Evolutionary conservation across 2,888 invertebrate species (phyloP).

Genomic region (Strigamia maritima): DNA sequence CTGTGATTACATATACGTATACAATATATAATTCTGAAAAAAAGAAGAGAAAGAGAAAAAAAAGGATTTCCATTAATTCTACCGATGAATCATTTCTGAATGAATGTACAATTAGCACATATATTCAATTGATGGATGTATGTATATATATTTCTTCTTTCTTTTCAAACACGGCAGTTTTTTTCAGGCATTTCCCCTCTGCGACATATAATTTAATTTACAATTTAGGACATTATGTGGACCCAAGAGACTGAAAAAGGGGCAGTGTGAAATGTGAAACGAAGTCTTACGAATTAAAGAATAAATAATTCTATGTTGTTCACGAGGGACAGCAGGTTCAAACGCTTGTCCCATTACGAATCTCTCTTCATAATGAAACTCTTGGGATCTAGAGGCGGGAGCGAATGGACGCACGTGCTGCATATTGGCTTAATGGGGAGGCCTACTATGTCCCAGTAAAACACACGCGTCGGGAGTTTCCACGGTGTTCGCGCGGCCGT

Average conservation of each 20-base stretch:
- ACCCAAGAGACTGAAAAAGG: constrained; percentile 1
- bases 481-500: constrained; percentile 30
- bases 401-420: constrained; percentile 35
- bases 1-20: neutral
- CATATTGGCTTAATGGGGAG: constrained; percentile 31
- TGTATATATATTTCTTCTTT: neutral
- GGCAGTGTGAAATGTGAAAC: constrained; percentile 23
- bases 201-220: neutral
- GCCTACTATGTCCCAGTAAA: constrained; percentile 3
- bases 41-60: neutral
- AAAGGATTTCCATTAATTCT: neutral
- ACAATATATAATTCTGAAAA: too few species aligned
- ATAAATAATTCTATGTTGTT: constrained; percentile 31
- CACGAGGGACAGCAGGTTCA: constrained; percentile 18
- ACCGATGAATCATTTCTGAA: neutral
- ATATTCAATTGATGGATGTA: neutral
- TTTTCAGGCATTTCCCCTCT: too few species aligned
- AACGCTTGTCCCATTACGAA: constrained; percentile 22
- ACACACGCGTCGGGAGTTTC: constrained; percentile 23
- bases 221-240: neutral
- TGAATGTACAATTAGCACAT: neutral
- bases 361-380: constrained; percentile 23
- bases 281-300: constrained; percentile 22
- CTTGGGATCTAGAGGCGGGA: constrained; percentile 17
- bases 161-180: neutral